Evolutionary conservation across 2,888 invertebrate genomes (phyloP).

Genomic region (Chymomyza caudatula): DNA sequence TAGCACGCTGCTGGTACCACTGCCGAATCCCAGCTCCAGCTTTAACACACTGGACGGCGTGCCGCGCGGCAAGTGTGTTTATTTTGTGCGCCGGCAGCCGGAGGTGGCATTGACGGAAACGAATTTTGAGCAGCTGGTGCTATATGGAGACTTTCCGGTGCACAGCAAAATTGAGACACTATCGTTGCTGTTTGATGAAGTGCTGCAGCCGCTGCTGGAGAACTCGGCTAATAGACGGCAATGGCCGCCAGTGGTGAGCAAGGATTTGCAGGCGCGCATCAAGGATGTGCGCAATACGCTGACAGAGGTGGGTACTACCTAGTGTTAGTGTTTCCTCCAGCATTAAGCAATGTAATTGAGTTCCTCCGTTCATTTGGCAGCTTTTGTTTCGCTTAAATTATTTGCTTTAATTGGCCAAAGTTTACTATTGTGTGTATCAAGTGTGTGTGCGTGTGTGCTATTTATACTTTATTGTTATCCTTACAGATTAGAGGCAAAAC

Average conservation of each 20-base stretch:
- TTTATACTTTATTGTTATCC: constrained; percentile 70
- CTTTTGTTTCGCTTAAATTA: constrained; percentile 36
- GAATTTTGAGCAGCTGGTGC: constrained; percentile 79
- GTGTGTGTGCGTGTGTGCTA: constrained; percentile 17
- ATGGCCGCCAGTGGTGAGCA: constrained; percentile 86
- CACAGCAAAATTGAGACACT: constrained; percentile 85
- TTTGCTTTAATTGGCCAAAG: constrained; percentile 70
- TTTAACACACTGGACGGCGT: constrained; percentile 75
- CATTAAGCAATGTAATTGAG: constrained; percentile 68
- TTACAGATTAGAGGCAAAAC: constrained; percentile 84
- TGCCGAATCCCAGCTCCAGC: constrained; percentile 74
- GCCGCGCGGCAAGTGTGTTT: constrained; percentile 78
- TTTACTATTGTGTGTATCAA: constrained; percentile 43
- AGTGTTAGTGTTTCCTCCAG: constrained; percentile 11
- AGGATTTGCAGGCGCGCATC: constrained; percentile 85
- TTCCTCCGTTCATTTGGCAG: constrained; percentile 31
- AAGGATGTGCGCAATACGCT: constrained; percentile 80
- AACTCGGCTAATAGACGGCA: constrained; percentile 84
- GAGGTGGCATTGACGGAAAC: constrained; percentile 67
- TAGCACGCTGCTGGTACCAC: constrained; percentile 56
- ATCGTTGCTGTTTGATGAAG: constrained; percentile 84
- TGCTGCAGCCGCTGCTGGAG: constrained; percentile 85
- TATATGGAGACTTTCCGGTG: constrained; percentile 86
- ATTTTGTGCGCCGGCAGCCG: constrained; percentile 78
- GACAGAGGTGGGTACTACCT: constrained; percentile 74